Evolutionary conservation across 35 echinoderm and acorn worm genomes (phyloP).

Genomic region (Acanthaster planci): DNA sequence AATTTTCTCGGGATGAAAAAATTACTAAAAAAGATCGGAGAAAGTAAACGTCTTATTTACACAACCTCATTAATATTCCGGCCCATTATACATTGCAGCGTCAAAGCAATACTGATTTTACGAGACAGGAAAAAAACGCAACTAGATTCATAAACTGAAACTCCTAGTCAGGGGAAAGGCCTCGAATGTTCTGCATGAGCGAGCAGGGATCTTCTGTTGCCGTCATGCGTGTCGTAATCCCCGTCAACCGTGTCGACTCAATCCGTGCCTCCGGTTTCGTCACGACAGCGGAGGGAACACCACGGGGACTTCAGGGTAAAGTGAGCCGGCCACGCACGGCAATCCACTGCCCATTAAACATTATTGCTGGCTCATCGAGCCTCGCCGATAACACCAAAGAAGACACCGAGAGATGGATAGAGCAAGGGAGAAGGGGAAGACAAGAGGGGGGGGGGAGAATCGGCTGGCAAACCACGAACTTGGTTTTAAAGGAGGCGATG

Average conservation of each 20-base stretch:
- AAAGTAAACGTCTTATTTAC: too few species aligned
- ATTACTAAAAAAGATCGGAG: too few species aligned
- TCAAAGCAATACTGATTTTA: too few species aligned
- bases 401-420: too few species aligned
- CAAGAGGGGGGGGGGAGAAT: not conserved
- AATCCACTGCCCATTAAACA: not conserved
- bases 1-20: too few species aligned
- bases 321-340: not conserved
- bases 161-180: too few species aligned
- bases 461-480: not conserved
- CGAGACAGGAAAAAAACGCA: too few species aligned
- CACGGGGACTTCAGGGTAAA: not conserved
- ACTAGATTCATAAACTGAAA: too few species aligned
- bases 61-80: too few species aligned
- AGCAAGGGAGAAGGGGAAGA: not conserved
- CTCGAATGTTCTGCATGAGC: too few species aligned
- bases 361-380: constrained; percentile 14
- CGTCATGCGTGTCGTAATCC: not conserved
- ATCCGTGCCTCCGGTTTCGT: not conserved
- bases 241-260: not conserved
- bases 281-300: not conserved
- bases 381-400: not conserved
- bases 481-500: not conserved
- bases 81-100: too few species aligned
- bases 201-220: not conserved